Conservation (phyloP, 1,140 invertebrate genomes). For the Ladona fulva region DNA sequence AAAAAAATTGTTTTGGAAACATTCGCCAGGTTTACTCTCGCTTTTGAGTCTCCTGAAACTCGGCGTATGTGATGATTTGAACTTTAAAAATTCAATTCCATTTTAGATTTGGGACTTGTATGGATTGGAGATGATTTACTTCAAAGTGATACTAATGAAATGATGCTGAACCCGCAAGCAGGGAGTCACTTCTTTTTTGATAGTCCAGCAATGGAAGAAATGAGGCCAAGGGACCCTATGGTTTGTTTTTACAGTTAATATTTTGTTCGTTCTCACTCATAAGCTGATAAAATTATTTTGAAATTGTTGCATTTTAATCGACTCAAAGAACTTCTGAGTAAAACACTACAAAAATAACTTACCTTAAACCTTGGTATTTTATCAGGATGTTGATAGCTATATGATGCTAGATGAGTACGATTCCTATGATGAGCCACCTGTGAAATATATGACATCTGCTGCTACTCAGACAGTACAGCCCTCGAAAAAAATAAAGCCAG, state of each 20-base stretch:
- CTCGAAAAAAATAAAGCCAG: constrained; percentile 58
- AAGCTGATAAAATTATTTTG: no score
- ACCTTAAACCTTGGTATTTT: not conserved
- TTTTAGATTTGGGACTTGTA: not conserved
- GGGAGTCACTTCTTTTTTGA: constrained; percentile 9
- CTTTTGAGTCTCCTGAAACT: no score
- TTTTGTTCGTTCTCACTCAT: not conserved
- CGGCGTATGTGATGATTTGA: no score
- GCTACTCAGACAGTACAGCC: constrained; percentile 30
- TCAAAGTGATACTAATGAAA: not conserved
- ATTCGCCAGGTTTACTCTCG: no score
- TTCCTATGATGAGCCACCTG: not conserved
- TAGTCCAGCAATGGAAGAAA: not conserved
- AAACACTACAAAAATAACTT: not conserved
- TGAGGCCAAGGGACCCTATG: not conserved
- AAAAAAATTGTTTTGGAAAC: no score
- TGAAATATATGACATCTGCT: constrained; percentile 12
- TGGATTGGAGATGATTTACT: not conserved
- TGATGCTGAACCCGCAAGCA: not conserved
- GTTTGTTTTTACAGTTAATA: not conserved
- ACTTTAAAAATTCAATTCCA: not conserved
- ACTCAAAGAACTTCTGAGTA: not conserved
- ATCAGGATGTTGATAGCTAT: not conserved
- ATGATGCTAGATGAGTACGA: not conserved
- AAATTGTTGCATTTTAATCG: no score